phyloP scores from a whole-genome alignment of 2,113 vertebrate genomes.

The Poicephalus meyeri region DNA sequence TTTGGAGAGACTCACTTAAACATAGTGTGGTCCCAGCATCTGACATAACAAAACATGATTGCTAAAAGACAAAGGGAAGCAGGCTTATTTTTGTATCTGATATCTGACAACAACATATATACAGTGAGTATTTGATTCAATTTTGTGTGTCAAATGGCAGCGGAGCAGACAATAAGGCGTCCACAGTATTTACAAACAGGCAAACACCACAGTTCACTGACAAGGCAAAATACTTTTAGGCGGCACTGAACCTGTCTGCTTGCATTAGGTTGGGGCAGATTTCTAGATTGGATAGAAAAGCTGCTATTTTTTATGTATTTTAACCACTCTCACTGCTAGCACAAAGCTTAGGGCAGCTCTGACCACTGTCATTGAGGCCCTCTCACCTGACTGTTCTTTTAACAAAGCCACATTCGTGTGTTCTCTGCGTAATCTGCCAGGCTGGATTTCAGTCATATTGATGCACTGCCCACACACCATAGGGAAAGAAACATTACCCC shows the following conservation, averaged over 20 bases:
- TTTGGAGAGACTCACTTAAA: constrained; percentile 19
- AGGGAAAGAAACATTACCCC: neutral
- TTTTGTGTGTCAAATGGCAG: constrained; percentile 61
- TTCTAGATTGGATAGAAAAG: constrained; percentile 24
- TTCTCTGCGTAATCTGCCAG: neutral
- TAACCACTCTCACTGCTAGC: neutral
- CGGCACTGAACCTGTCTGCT: constrained; percentile 45
- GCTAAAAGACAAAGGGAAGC: constrained; percentile 39
- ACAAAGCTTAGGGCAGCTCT: neutral
- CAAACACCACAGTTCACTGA: constrained; percentile 46
- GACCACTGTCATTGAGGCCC: neutral
- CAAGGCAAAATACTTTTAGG: constrained; percentile 49
- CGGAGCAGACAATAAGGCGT: constrained; percentile 49
- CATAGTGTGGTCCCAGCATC: neutral
- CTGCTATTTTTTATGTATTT: neutral
- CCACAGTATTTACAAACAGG: constrained; percentile 41
- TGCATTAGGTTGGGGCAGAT: constrained; percentile 44
- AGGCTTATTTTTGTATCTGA: constrained; percentile 58
- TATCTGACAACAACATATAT: constrained; percentile 55
- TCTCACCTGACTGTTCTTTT: neutral
- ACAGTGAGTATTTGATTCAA: constrained; percentile 54
- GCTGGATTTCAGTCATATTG: neutral
- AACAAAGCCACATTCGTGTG: neutral
- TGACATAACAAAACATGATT: constrained; percentile 48
- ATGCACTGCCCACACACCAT: neutral